Conservation (phyloP, 1,140 invertebrate genomes). For the Drosophila malerkotliana region DNA sequence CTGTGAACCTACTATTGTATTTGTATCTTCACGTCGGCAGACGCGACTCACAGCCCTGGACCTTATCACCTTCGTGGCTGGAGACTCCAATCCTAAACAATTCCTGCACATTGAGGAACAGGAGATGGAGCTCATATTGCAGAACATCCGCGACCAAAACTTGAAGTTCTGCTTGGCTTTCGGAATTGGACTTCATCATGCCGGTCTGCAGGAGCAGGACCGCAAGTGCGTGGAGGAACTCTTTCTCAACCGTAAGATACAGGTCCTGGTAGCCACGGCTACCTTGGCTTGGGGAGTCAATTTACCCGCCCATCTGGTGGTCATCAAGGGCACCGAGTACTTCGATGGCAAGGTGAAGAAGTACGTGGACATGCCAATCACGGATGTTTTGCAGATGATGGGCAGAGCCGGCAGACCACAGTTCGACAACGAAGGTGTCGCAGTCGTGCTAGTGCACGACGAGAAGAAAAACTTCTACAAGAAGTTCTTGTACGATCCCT, state of each 20-base stretch:
- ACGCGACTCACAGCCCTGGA: constrained; percentile 98
- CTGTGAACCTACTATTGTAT: constrained; percentile 94
- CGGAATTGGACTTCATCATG: constrained; percentile 99
- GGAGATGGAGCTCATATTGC: constrained; percentile 91
- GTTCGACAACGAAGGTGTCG: constrained; percentile 97
- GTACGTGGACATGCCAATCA: constrained; percentile 99
- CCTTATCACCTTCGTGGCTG: constrained; percentile 96
- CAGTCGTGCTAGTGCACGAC: constrained; percentile 98
- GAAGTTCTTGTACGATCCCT: constrained; percentile 99
- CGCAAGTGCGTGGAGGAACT: constrained; percentile 96
- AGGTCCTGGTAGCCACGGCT: constrained; percentile 98
- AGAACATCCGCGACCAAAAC: constrained; percentile 94
- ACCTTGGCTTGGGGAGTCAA: constrained; percentile 99
- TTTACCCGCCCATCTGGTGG: constrained; percentile 92
- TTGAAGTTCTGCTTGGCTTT: constrained; percentile 97
- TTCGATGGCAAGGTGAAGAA: constrained; percentile 98
- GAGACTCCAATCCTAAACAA: constrained; percentile 96
- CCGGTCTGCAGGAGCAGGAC: constrained; percentile 96
- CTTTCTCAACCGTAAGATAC: constrained; percentile 98
- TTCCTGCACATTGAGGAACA: constrained; percentile 95
- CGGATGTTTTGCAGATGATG: constrained; percentile 99
- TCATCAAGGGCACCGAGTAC: constrained; percentile 96
- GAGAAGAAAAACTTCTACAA: constrained; percentile 99
- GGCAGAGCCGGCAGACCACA: constrained; percentile 97
- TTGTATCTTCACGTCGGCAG: constrained; percentile 99